Evolutionary conservation across 2,797 vertebrate genomes (phyloP), one percentile per base, ranked within the genome.

Genomic region (Ctenopoma multispine): DNA sequence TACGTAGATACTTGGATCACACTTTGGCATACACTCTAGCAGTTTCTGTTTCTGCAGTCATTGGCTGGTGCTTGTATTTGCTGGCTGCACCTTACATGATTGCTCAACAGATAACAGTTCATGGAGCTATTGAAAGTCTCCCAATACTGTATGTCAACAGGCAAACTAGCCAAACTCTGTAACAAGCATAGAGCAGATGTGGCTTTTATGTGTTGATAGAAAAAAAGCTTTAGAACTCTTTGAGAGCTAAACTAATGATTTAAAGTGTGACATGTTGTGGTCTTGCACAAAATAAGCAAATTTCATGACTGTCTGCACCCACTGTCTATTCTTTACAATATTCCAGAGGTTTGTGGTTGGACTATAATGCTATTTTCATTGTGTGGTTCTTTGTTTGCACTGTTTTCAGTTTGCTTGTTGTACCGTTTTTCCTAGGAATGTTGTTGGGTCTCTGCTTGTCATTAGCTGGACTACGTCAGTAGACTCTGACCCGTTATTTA

Each of bases 311-410:
- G 77, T 84, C 79, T 81, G 68, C 75, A 59, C 65, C 18, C 49
- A 36, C 71, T 81, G 81, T 82, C 79, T 84, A 40, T 72, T 86
- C 70, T 79, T 75, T 82, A 75, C 72, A 65, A 60, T 85, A 65
- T 72, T 82, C 61, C 72, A 79, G 72, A 58, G 70, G 71, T 72
- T 55, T 86, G 90, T 38, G 88, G 89, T 87, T 2, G 20, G 43
- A 46, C 63, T 81, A 20, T 87, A 85, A 82, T 87, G 80, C 71
- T 84, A 67, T 89, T 89, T 90, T 91, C 84, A 85, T 86, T 84
- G 73, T 83, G 85, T 69, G 83, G 83, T 82, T 82, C 69, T 69
- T 77, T 83, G 81, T 88, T 90, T 87, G 81, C 36, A 20, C 70
- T 82, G 74, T 69, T 77, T 74, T 87, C 51, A 89, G 69, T 83